These are phyloP conservation scores for Mantis religiosa DNA, from an alignment of 2,888 invertebrate genomes.

Conservation along the genomic window DNA sequence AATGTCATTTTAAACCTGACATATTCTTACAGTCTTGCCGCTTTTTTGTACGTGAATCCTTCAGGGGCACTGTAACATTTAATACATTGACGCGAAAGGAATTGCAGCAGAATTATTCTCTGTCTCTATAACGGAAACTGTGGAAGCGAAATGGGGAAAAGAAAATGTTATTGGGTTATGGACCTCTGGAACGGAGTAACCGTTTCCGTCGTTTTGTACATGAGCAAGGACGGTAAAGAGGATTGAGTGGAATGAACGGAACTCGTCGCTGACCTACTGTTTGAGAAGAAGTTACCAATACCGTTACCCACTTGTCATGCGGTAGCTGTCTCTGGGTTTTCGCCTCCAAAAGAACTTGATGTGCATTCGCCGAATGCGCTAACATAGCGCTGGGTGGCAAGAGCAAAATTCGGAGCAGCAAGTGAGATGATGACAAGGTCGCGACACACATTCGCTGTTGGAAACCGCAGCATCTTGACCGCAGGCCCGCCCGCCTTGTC, in stretches of 20 bases:
- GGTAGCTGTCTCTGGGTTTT: neutral
- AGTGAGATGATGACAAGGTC: neutral
- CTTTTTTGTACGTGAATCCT: no score
- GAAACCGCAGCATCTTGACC: neutral
- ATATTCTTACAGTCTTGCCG: no score
- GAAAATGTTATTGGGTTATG: no score
- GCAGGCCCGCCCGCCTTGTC: neutral
- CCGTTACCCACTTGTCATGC: conserved; percentile 2
- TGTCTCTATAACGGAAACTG: no score
- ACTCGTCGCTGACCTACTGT: neutral
- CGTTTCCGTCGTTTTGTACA: neutral
- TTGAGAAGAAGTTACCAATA: neutral
- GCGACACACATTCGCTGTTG: neutral
- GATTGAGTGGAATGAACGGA: neutral
- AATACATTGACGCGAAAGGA: no score
- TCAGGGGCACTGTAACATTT: no score
- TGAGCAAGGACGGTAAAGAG: neutral
- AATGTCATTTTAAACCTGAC: no score
- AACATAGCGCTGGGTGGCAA: neutral
- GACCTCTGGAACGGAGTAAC: no score
- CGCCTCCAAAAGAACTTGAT: neutral
- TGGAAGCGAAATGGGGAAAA: no score
- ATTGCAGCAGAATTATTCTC: no score
- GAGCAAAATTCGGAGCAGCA: neutral
- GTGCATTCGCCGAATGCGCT: neutral